Conservation (phyloP, 2,888 invertebrate genomes). For the Tenthredo amoena region DNA sequence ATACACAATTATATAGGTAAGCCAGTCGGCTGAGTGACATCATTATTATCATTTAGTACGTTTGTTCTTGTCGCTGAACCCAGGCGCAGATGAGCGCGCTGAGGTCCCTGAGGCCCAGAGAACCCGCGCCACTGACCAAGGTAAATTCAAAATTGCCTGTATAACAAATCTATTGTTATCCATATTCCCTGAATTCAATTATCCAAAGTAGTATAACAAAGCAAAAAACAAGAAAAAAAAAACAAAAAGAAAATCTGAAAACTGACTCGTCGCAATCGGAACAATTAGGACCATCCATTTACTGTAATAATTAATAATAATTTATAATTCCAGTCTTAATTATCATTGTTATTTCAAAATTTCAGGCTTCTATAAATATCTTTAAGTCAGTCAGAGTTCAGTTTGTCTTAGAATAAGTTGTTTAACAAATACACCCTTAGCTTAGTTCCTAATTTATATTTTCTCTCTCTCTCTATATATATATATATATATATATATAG, state of each 20-base stretch:
- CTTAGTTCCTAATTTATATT: not conserved
- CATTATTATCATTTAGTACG: conserved; percentile 82
- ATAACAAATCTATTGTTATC: not conserved
- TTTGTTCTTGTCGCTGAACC: conserved; percentile 88
- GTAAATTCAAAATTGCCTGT: conserved; percentile 67
- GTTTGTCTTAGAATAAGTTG: not conserved
- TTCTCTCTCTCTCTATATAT: no score
- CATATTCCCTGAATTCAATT: not conserved
- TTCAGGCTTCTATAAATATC: not conserved
- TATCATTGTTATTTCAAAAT: not conserved
- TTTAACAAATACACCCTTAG: not conserved
- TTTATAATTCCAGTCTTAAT: no score
- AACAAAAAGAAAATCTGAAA: conserved; percentile 12
- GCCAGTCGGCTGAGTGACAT: conserved; percentile 73
- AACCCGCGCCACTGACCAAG: conserved; percentile 79
- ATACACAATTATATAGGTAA: conserved; percentile 64
- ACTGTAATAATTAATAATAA: not conserved
- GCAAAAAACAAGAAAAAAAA: not conserved
- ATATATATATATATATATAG: not conserved
- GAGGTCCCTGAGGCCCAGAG: conserved; percentile 74
- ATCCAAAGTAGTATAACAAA: not conserved
- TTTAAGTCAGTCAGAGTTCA: conserved; percentile 19
- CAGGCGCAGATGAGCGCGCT: conserved; percentile 82
- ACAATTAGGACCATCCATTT: not conserved
- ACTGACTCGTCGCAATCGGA: conserved; percentile 10